Conservation (phyloP, 2,113 vertebrate genomes). For the Psophia crepitans region DNA sequence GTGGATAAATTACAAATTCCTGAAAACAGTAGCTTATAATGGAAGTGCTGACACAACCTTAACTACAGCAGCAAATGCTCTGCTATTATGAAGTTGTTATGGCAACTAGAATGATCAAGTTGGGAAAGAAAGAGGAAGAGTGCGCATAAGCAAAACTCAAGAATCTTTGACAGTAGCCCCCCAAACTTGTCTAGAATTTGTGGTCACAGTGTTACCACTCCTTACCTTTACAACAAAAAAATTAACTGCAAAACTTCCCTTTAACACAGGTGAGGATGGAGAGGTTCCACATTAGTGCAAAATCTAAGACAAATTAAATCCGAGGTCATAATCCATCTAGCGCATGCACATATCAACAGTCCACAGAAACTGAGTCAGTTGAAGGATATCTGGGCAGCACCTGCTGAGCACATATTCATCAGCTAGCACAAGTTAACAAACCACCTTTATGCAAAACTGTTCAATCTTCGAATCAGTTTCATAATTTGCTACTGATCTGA, state of each 20-base stretch:
- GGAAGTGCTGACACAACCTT: constrained; percentile 68
- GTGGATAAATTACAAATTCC: constrained; percentile 66
- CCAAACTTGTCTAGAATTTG: constrained; percentile 5
- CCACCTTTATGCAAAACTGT: background rate
- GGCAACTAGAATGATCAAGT: constrained; percentile 71
- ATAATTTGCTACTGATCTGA: background rate
- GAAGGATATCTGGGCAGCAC: background rate
- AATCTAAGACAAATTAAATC: background rate
- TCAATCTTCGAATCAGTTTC: background rate
- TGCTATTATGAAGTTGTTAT: constrained; percentile 77
- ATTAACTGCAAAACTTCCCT: background rate
- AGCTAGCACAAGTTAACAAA: background rate
- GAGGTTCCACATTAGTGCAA: background rate
- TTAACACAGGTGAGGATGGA: background rate
- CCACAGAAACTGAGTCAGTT: background rate
- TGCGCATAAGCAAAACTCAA: background rate
- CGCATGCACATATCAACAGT: background rate
- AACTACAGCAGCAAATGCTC: constrained; percentile 59
- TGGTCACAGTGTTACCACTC: background rate
- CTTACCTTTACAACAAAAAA: background rate
- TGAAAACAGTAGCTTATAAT: constrained; percentile 65
- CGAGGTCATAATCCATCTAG: background rate
- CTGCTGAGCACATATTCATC: background rate
- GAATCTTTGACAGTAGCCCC: background rate
- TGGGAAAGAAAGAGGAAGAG: constrained; percentile 34